Evolutionary conservation across 2,888 invertebrate genomes (phyloP), one percentile per base, ranked within the genome.

Genomic region (Danaus chrysippus): DNA sequence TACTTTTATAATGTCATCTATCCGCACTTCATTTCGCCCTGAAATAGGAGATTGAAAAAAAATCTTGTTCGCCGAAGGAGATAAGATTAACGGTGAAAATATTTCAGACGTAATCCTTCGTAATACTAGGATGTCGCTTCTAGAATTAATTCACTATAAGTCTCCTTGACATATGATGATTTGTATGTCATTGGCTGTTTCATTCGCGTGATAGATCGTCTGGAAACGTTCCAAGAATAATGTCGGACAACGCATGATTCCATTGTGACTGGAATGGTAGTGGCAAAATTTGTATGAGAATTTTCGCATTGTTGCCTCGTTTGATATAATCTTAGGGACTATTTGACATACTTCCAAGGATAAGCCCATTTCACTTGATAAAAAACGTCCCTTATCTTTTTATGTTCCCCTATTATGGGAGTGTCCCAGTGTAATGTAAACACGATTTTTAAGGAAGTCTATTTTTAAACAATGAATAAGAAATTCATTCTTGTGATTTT

Each of bases 121-220:
- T 19, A 54, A 62, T 42, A 64, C 54, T n/a, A 56, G 62, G 59
- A 59, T 62, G 55, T 59, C 62, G 61, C 55, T 58, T 54, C 43
- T 44, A 49, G 61, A 67, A 66, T 67, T 70, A 68, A 66, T 66
- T 64, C 66, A 56, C 46, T 63, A 53, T 68, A 63, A 68, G 67
- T 49, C 64, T 43, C 56, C 61, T 56, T 63, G 67, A 66, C 64
- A 59, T 62, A 65, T 61, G 59, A 66, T 69, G 63, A 66, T 64
- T 55, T 57, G 61, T 64, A 62, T 65, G 56, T 58, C 61, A 67
- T 62, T 54, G 60, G 54, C 61, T 53, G 58, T 59, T 63, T 60
- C 43, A 59, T 58, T 65, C 49, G 41, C 15, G 15, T 56, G 54
- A 65, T 52, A 58, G 34, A 59, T 61, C 42, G 53, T 59, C 58